Conservation (phyloP, 1,140 invertebrate species). For the Panagrolaimus sp. region DNA sequence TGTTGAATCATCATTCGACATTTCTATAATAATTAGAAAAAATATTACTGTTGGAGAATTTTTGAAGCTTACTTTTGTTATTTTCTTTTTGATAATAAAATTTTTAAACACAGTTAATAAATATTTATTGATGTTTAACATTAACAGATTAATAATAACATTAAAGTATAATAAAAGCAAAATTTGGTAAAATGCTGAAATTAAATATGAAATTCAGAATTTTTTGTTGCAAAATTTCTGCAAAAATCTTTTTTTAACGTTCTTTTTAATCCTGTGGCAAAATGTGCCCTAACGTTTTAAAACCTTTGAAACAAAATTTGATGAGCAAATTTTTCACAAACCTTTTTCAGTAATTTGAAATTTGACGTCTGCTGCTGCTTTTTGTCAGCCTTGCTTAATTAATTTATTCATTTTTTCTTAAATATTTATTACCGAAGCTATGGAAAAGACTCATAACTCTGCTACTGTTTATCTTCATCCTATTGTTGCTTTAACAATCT, state of each 20-base stretch:
- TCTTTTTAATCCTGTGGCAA: neutral
- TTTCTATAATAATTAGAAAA: neutral
- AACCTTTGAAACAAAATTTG: too few relatives aligned
- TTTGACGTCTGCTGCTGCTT: neutral
- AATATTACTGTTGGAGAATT: neutral
- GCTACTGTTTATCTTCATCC: neutral
- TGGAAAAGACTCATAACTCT: neutral
- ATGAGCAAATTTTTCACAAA: too few relatives aligned
- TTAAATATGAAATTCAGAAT: neutral
- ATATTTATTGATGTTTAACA: too few relatives aligned
- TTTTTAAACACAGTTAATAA: too few relatives aligned
- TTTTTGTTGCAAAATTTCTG: neutral
- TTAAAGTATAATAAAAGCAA: too few relatives aligned
- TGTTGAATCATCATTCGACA: neutral
- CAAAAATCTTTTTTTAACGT: neutral
- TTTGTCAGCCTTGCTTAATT: neutral
- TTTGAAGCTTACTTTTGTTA: neutral
- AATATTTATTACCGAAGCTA: neutral
- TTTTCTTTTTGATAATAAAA: too few relatives aligned
- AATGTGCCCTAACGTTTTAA: too few relatives aligned
- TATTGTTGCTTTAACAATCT: conserved; percentile 1
- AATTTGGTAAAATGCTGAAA: too few relatives aligned
- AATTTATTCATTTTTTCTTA: neutral
- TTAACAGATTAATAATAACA: too few relatives aligned
- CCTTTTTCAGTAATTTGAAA: neutral